Evolutionary conservation across 53 echinoderm and acorn worm species (phyloP).

Genomic region (Crossaster papposus): DNA sequence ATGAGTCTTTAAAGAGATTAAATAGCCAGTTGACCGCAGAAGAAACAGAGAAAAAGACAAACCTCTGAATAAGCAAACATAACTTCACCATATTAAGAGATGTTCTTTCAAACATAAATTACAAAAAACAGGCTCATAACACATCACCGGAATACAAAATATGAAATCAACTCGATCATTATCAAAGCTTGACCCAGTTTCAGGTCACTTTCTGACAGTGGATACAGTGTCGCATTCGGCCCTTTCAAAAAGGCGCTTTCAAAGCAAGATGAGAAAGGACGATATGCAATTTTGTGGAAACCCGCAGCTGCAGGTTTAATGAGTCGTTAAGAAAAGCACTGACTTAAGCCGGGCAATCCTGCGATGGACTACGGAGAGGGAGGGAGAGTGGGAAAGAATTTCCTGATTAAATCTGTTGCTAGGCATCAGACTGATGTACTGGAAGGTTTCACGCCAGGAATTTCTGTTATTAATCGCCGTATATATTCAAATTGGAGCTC

Average conservation of each 20-base stretch:
- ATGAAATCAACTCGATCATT: too few species aligned
- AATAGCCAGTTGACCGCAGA: too few species aligned
- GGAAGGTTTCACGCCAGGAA: not conserved
- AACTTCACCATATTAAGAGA: too few species aligned
- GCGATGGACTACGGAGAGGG: not conserved
- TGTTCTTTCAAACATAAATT: too few species aligned
- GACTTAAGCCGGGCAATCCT: conserved; percentile 39
- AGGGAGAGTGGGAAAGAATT: not conserved
- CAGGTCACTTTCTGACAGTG: not conserved
- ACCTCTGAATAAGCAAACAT: too few species aligned
- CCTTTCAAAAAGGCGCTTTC: not conserved
- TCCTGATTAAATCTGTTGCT: conserved; percentile 56
- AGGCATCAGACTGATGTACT: conserved; percentile 18
- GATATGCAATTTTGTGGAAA: conserved; percentile 45
- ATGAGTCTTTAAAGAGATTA: too few species aligned
- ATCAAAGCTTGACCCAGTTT: not conserved
- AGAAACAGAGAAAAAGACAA: too few species aligned
- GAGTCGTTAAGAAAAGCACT: conserved; percentile 39
- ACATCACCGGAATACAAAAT: too few species aligned
- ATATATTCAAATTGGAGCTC: not conserved
- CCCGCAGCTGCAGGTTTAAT: conserved; percentile 43
- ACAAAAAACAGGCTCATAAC: too few species aligned
- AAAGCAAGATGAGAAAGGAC: conserved; percentile 22
- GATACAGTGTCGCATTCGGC: not conserved
- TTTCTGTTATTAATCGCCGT: not conserved